Evolutionary conservation across 2,797 vertebrate species (phyloP), one percentile per base, ranked within the genome.

Genomic region (Crocodylus rhombifer): DNA sequence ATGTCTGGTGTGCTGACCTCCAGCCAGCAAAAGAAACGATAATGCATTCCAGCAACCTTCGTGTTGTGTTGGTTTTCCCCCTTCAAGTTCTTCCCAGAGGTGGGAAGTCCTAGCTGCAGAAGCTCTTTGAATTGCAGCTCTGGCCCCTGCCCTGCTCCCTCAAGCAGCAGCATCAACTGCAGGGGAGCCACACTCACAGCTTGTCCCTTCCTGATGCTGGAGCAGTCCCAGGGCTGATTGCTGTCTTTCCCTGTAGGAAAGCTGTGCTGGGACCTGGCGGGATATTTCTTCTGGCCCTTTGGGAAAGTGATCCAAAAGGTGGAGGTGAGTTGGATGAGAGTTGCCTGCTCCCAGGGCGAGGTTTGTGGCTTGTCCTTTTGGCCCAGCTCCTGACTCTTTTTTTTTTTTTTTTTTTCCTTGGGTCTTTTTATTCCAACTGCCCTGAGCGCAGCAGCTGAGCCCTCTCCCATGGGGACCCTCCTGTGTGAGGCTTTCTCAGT

Each of bases 271-370:
- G 96, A 97, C 78, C 94, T 99, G 88, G 97, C 98, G 1, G 62
- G 97, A 56, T 98, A 98, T 94, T 99, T 98, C 96, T 93, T 99
- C 26, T 98, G 99, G 98, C 98, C 98, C 1, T 99, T 99, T 13
- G 98, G 98, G 82, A 99, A 98, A 96, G 97, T 98, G 1, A 98
- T 99, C 83, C 97, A 98, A 30, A 96, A 98, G 97, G 98, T 98
- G 91, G 93, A 85, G 90, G 94, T 89, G 14, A 82, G 13, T 17
- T 26, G 58, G 25, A n/a, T 7, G 51, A 61, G 2, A 60, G 42
- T 10, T 2, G 61, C 71, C 69, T 9, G 36, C 69, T 71, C 64
- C 64, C 33, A 26, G 14, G 63, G 18, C 65, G 21, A 30, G 30
- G 21, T 69, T 20, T 8, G 3, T 33, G 36, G 13, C 69, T 23